These are phyloP conservation scores for Cassiopea xamachana DNA, from an alignment of 30 jellyfish, hydroid and myxozoan genomes.

Conservation along the genomic window DNA sequence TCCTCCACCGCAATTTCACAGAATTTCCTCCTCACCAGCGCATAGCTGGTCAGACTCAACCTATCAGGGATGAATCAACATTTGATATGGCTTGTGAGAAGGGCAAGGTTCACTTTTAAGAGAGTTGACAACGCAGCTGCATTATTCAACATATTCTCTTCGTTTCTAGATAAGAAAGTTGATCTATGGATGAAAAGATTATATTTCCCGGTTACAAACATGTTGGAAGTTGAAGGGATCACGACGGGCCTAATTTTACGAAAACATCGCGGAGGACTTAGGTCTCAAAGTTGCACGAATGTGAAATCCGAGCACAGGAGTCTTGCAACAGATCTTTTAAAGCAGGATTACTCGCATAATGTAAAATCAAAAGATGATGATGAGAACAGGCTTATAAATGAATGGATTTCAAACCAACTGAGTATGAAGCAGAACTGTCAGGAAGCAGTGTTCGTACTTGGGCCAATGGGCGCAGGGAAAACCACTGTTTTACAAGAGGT, in stretches of 20 bases:
- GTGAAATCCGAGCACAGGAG: not conserved
- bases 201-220: not conserved
- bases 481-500: constrained; percentile 75
- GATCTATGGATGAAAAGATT: not conserved
- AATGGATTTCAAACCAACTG: constrained; percentile 44
- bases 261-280: constrained; percentile 3
- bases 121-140: not conserved
- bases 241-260: constrained; percentile 34
- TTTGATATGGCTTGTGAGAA: constrained; percentile 33
- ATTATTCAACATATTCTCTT: constrained; percentile 3
- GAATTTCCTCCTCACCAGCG: constrained; percentile 18
- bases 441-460: constrained; percentile 94
- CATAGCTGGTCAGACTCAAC: too few relatives aligned
- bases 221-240: constrained; percentile 40
- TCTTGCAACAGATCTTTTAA: constrained; percentile 14
- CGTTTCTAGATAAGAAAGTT: constrained; percentile 16
- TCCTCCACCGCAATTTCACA: too few relatives aligned
- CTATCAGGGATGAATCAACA: constrained; percentile 61
- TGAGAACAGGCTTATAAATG: constrained; percentile 38
- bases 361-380: constrained; percentile 4
- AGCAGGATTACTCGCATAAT: not conserved
- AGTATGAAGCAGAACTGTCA: constrained; percentile 39
- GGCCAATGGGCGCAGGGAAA: constrained; percentile 99
- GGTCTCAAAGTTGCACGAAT: not conserved
- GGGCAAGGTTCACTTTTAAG: constrained; percentile 12